Base-by-base conservation (phyloP, 2,113 vertebrate species). In the Misgurnus mizolepis region DNA sequence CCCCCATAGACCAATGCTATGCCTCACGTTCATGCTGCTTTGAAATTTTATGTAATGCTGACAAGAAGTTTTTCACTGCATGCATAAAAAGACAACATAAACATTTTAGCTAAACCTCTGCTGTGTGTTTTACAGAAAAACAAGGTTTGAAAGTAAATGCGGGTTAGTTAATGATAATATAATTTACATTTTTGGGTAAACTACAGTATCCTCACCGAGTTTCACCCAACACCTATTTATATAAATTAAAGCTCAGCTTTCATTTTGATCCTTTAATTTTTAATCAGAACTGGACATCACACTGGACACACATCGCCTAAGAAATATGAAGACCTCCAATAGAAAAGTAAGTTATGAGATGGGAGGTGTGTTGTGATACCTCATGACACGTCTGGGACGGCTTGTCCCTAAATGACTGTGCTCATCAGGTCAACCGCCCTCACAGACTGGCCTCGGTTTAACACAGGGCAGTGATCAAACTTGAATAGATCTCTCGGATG, bases 341-440 rank as follows among this genome's bases (percentile, higher is more conserved):
- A 74, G 39, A 45, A 75, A 18, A 75, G 58, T 41, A 61, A 18
- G 73, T 75, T 64, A 49, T 50, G 7, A 55, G 75, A 67, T 15
- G 4, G n/a, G 49, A 47, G 34, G 66, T 9, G 39, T 47, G 39
- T 12, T 61, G 7, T 1, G 39, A 34, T 58, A 41, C 69, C 69
- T 70, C 60, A 62, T 62, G 60, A 49, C 45, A 60, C n/a, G 40
- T 45, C 53, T 75, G 41, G 68, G 78, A 22, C 68, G 27, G 40
- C 1, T 9, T 80, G 62, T 47, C 62, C 69, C 50, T 74, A 55
- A 74, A 56, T 73, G 61, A 60, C 62, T 67, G 62, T 5, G 6
- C 41, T 47, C 64, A 17, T 81, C 62, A 41, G 43, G 72, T 69
- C 65, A 69, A 17, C 43, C 1, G 34, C 43, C 56, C 47, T 76